Base-by-base conservation (phyloP, 2,113 vertebrate species). In the Megalops atlanticus region DNA sequence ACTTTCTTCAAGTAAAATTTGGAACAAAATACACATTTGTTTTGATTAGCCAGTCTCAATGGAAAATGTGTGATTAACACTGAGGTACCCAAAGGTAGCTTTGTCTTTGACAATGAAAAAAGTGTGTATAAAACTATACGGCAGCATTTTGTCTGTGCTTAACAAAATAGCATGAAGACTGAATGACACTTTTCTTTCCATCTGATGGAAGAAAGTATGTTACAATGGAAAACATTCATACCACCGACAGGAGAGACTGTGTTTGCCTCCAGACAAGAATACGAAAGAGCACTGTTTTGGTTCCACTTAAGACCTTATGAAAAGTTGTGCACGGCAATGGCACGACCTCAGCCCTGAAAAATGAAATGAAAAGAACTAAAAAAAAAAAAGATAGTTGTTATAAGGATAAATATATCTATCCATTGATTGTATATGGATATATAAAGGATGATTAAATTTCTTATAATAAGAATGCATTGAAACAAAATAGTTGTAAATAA, bases 141-240 rank as follows among this genome's bases (percentile, higher is more conserved):
- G 0, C 21, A 76, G 54, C 18, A 18, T 16, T 24, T 15, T 70
- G 18, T 77, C 45, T 12, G 71, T 7, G 84, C 81, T 86, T 80
- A 86, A 80, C 85, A 82, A 89, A 89, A 90, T 85, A 83, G 83
- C 52, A 85, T 6, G 2, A 70, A 85, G 85, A 85, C 8, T 80
- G 88, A 87, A 69, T 86, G 87, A 90, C 58, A 71, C 80, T 84
- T 79, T 84, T 83, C 76, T 72, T 82, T 83, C 85, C 85, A 84
- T 82, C 78, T 80, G 86, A 86, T 85, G 40, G 84, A 88, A 88
- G 88, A 91, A 87, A 88, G 82, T 83, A 85, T 85, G 87, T 74
- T 76, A 81, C 87, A 84, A 84, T 88, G 89, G 89, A 92, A 90
- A 93, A 90, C 80, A 70, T 77, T 88, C 84, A 84, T 43, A 82